A percentile compares a stretch with the other conserved stretches of the same genome.
Evolutionary conservation across 2,113 vertebrate species (phyloP).

Genomic region (Xiphias gladius): DNA sequence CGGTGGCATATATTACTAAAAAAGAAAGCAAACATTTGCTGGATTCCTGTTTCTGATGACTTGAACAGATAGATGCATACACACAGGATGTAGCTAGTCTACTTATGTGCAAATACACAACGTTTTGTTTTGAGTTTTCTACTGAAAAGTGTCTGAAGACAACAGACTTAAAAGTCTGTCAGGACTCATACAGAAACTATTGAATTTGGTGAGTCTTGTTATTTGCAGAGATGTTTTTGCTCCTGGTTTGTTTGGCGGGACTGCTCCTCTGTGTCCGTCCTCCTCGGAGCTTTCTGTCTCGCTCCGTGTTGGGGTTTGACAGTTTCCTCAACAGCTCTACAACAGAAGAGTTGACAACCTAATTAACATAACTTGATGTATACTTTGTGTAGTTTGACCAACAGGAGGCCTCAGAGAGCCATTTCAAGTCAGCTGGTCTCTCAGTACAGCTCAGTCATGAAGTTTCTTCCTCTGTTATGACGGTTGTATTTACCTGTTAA

Average conservation of each 20-base stretch:
- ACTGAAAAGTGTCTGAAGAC: not conserved
- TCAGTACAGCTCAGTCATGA: not conserved
- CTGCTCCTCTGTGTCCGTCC: constrained; percentile 37
- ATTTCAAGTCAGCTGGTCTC: not conserved
- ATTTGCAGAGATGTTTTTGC: constrained; percentile 45
- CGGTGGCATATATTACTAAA: not conserved
- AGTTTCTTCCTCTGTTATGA: not conserved
- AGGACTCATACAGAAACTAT: not conserved
- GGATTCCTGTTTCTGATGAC: not conserved
- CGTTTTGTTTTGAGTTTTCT: not conserved
- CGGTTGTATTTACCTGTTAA: constrained; percentile 70
- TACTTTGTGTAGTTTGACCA: constrained; percentile 22
- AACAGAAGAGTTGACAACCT: not conserved
- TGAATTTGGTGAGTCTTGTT: constrained; percentile 25
- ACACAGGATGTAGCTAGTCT: not conserved
- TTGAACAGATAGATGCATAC: not conserved
- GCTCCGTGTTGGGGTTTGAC: constrained; percentile 66
- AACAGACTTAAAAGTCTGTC: not conserved
- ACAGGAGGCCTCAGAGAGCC: constrained; percentile 50
- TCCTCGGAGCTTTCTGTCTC: constrained; percentile 59
- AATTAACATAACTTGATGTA: not conserved
- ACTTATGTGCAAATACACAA: not conserved
- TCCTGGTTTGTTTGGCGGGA: constrained; percentile 32
- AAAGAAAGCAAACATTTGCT: not conserved
- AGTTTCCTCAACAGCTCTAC: constrained; percentile 79